Evolutionary conservation across 2,113 vertebrate genomes (phyloP), one percentile per base, ranked within the genome.

Genomic region (Daubentonia madagascariensis): DNA sequence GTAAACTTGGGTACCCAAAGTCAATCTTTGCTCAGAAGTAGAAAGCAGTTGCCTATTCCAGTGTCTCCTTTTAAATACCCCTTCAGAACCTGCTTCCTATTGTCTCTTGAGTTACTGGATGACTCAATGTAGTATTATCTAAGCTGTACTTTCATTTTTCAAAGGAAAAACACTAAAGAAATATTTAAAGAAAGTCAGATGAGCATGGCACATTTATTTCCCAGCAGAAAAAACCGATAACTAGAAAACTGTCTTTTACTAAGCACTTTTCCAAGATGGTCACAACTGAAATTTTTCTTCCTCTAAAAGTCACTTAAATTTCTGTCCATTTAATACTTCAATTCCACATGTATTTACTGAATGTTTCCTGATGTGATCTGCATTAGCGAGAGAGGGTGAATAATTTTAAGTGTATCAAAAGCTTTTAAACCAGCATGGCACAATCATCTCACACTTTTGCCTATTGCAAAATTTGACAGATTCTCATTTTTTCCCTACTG

Each of bases 101-200:
- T 86, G 80, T 84, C 61, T 73, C 72, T 30, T 40, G n/a, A 57
- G n/a, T 97, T 92, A 95, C 72, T 70, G 13, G 22, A 48, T 40
- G 40, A 54, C 43, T 93, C 52, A 40, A 23, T 40, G 25, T 37
- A 88, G 35, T 94, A 65, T 91, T 89, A 89, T 57, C 59, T 83
- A 86, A 22, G 78, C n/a, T 88, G 40, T 23, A 92, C 76, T 96
- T 97, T 96, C 70, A 59, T 79, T 96, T 97, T 96, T 92, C 65
- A 91, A 94, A 96, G 78, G 30, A 83, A 95, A 96, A 97, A 72
- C 7, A 89, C 28, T 87, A 54, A 86, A 91, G 50, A 91, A 97
- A 84, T 43, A 13, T 92, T 95, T 79, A 87, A 92, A 83, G 72
- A 89, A 75, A 85, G 50, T 84, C 78, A 93, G 20, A 45, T 57